phyloP scores from a whole-genome alignment of 1,140 invertebrate genomes.

The Penaeus japonicus region DNA sequence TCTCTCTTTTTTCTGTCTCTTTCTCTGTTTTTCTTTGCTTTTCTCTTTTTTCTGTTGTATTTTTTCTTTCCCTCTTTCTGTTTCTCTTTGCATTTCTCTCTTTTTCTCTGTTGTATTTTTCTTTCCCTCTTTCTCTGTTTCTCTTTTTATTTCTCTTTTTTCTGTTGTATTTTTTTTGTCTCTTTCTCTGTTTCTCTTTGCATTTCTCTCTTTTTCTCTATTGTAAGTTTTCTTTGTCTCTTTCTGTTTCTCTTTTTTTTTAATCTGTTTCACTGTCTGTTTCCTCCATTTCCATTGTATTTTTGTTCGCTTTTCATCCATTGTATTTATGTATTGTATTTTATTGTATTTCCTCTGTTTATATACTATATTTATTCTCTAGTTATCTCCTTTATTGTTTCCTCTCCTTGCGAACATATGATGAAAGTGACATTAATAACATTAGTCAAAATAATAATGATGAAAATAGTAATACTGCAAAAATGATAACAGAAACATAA shows the following conservation, averaged over 20 bases:
- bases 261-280: neutral
- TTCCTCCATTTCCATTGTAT: neutral
- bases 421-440: no score
- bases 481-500: no score
- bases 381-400: no score
- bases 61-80: neutral
- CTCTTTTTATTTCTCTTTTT: conserved; percentile 21
- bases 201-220: neutral
- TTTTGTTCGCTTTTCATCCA: no score
- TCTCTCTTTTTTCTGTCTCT: neutral
- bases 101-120: neutral
- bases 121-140: conserved; percentile 10
- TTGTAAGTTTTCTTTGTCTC: neutral
- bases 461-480: no score
- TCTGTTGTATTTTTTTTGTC: neutral
- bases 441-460: no score
- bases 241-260: neutral
- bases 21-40: no score
- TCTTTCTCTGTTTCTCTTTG: neutral
- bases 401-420: no score
- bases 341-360: no score
- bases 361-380: no score
- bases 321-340: no score
- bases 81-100: neutral
- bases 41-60: no score